phyloP scores from a whole-genome alignment of 2,113 vertebrate genomes.

The Esox niger region DNA sequence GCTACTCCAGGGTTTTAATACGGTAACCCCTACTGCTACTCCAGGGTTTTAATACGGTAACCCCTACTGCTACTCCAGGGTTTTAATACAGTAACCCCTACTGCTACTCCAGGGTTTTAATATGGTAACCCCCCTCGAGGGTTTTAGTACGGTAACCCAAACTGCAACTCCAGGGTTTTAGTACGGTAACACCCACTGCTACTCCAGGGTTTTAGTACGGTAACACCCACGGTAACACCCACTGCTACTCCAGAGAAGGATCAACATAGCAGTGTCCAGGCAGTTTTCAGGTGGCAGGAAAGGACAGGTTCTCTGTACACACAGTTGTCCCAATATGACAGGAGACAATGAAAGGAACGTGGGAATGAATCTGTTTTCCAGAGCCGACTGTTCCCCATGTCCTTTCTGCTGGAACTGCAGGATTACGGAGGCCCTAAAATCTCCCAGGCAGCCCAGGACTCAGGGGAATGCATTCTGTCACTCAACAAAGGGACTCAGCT shows the following conservation, averaged over 20 bases:
- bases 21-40: too few species aligned
- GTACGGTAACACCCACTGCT: too few species aligned
- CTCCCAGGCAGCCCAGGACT: conserved; percentile 43
- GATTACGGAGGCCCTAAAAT: conserved; percentile 60
- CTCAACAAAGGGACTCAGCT: conserved; percentile 30
- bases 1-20: too few species aligned
- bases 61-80: too few species aligned
- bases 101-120: too few species aligned
- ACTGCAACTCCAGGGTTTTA: too few species aligned
- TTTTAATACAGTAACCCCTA: too few species aligned
- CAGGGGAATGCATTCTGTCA: conserved; percentile 38
- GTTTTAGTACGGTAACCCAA: too few species aligned
- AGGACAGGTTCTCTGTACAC: conserved; percentile 11
- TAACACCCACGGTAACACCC: not conserved
- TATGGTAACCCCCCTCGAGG: too few species aligned
- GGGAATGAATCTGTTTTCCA: conserved; percentile 65
- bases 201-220: too few species aligned
- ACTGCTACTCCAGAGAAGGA: not conserved
- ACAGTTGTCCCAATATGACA: conserved; percentile 11
- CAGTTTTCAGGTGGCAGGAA: conserved; percentile 25
- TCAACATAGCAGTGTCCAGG: not conserved
- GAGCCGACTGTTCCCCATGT: conserved; percentile 47
- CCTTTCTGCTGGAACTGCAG: conserved; percentile 44
- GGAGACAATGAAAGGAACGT: conserved; percentile 67
- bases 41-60: too few species aligned